A percentile compares a stretch with the other conserved stretches of the same genome.
Evolutionary conservation across 2,113 vertebrate species (phyloP).

Genomic region (Gasterosteus aculeatus): DNA sequence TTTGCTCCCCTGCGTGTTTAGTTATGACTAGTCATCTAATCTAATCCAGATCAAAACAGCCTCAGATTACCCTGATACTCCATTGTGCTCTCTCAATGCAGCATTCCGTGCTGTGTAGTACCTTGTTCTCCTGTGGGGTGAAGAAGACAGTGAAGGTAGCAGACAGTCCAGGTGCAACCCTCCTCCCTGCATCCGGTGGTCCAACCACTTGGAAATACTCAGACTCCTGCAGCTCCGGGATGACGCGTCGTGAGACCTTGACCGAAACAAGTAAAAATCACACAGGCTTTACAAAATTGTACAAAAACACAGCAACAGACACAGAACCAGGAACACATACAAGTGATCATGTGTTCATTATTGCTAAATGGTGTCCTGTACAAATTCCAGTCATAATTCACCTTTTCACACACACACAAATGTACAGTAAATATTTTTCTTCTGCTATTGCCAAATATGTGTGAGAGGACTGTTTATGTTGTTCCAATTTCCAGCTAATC

Average conservation of each 20-base stretch:
- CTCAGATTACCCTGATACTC: background rate
- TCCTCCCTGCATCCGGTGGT: constrained; percentile 65
- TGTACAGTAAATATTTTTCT: background rate
- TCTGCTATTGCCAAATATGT: background rate
- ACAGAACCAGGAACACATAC: background rate
- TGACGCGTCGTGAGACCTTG: constrained; percentile 83
- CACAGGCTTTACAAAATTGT: constrained; percentile 12
- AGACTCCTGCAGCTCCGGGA: constrained; percentile 81
- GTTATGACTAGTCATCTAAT: constrained; percentile 6
- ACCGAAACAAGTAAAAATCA: constrained; percentile 12
- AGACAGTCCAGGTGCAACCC: constrained; percentile 82
- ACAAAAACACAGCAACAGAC: constrained; percentile 11
- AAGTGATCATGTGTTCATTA: constrained; percentile 33
- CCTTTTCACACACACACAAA: constrained; percentile 1
- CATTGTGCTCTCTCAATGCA: background rate
- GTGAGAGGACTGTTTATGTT: background rate
- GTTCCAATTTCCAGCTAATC: background rate
- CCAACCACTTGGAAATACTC: constrained; percentile 83
- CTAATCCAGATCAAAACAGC: background rate
- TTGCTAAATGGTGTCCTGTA: constrained; percentile 24
- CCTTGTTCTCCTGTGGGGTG: constrained; percentile 87
- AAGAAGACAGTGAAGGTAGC: constrained; percentile 83
- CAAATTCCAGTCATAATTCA: constrained; percentile 27
- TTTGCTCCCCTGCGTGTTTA: constrained; percentile 1
- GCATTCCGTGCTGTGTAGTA: constrained; percentile 48